phyloP scores from a whole-genome alignment of 64 coral and sea anemone genomes.

The Pachyseris speciosa region DNA sequence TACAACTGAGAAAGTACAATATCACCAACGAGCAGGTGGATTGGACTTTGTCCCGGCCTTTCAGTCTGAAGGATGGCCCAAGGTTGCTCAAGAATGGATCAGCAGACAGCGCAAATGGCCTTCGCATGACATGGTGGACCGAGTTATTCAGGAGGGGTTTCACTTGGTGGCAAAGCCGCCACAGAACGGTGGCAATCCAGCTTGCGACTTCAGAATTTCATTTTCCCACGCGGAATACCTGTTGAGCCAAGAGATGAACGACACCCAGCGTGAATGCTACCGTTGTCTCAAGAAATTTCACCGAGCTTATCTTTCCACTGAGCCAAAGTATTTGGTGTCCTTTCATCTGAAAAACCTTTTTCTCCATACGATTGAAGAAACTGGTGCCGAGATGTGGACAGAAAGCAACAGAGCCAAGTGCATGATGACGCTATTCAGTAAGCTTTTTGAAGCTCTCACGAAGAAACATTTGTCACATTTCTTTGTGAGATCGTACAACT shows the following conservation, averaged over 20 bases:
- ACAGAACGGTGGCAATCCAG: conserved; percentile 20
- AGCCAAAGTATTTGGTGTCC: conserved; percentile 24
- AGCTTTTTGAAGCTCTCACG: not conserved
- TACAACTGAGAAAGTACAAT: not conserved
- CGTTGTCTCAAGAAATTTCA: conserved; percentile 45
- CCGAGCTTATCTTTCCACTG: conserved; percentile 40
- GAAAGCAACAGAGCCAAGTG: conserved; percentile 58
- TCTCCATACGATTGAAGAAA: conserved; percentile 73
- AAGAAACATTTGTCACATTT: conserved; percentile 56
- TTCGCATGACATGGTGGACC: not conserved
- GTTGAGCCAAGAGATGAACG: conserved; percentile 63
- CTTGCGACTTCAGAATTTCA: conserved; percentile 67
- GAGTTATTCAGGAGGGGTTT: conserved; percentile 62
- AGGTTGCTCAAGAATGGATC: conserved; percentile 42
- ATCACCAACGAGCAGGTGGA: not conserved
- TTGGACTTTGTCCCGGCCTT: conserved; percentile 77
- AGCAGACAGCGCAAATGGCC: conserved; percentile 66
- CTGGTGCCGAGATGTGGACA: conserved; percentile 68
- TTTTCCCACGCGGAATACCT: conserved; percentile 69
- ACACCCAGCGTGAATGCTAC: conserved; percentile 68
- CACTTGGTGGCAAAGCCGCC: conserved; percentile 66
- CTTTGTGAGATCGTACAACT: conserved; percentile 71
- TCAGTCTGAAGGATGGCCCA: conserved; percentile 55
- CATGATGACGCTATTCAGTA: conserved; percentile 43
- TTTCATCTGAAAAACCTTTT: conserved; percentile 78